Evolutionary conservation across 2,113 vertebrate genomes (phyloP), one percentile per base, ranked within the genome.

Genomic region (Irena cyanogastra): DNA sequence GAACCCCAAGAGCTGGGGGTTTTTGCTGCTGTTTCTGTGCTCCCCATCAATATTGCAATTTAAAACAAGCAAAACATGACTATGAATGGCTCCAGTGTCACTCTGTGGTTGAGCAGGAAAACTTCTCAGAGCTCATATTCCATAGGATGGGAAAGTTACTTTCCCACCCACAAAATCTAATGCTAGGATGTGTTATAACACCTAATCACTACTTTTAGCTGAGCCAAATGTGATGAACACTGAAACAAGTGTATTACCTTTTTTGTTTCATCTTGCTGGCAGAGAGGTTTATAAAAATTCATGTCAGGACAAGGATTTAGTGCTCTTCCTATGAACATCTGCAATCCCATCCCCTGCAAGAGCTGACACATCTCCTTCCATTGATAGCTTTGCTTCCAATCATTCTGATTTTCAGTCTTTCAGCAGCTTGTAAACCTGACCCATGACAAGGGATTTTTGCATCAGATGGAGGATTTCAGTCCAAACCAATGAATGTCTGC

Each of bases 201-300:
- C 6, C 74, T 39, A 56, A 80, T 88, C 8, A 61, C 39, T 81
- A 47, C 52, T 90, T 90, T 77, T 88, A 78, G 72, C 35, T 54
- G 35, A 89, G 26, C 23, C 37, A 71, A 68, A 89, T 30, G 28
- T 28, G 63, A 52, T 74, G 57, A 82, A 56, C 33, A 52, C 53
- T 33, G 41, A 82, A 93, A 84, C 27, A 93, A 87, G n/a, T 35
- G 20, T 39, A 61, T 79, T 57, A 89, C n/a, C 28, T 79, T 76
- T 61, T 85, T 78, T 91, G 64, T 87, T 81, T 76, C 65, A 68
- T 79, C 53, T 47, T 64, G 23, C 57, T 91, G 79, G 53, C 81
- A 85, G 69, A 84, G 95, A 89, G 44, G 37, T 83, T 92, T 94
- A 60, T 84, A 72, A 94, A 95, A 89, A 87, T 75, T 95, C 83